phyloP scores from a whole-genome alignment of 2,113 vertebrate species.

The Myiagra hebetior region DNA sequence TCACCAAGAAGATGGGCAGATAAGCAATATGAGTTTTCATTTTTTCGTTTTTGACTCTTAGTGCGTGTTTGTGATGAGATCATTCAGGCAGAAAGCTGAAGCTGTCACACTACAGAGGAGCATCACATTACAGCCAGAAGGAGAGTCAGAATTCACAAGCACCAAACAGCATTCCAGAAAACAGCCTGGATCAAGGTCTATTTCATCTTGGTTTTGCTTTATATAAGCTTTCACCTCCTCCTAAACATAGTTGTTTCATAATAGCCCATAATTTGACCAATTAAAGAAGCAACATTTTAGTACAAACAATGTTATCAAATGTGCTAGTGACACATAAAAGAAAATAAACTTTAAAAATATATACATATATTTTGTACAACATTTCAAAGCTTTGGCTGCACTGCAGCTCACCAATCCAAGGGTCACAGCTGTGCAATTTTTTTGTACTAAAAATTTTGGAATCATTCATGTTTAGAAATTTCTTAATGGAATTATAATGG shows the following conservation, averaged over 20 bases:
- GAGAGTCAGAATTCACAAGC: neutral
- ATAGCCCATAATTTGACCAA: neutral
- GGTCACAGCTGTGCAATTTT: neutral
- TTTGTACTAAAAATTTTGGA: neutral
- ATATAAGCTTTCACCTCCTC: neutral
- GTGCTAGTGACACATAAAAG: neutral
- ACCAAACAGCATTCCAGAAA: neutral
- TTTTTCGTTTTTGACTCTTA: constrained; percentile 7
- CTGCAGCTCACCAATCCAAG: neutral
- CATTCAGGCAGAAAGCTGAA: constrained; percentile 36
- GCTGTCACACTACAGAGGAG: neutral
- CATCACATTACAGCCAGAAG: neutral
- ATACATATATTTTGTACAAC: neutral
- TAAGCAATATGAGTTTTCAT: constrained; percentile 21
- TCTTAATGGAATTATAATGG: neutral
- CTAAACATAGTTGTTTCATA: neutral
- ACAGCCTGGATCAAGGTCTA: neutral
- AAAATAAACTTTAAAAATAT: neutral
- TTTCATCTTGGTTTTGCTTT: neutral
- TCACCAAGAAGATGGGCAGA: constrained; percentile 10
- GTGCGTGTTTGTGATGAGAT: neutral
- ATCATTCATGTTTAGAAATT: neutral
- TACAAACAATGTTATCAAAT: neutral
- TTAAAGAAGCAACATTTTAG: neutral
- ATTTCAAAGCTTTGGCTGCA: neutral